phyloP scores from a whole-genome alignment of 2,797 vertebrate species.

The Parauchenoglanis ngamensis region DNA sequence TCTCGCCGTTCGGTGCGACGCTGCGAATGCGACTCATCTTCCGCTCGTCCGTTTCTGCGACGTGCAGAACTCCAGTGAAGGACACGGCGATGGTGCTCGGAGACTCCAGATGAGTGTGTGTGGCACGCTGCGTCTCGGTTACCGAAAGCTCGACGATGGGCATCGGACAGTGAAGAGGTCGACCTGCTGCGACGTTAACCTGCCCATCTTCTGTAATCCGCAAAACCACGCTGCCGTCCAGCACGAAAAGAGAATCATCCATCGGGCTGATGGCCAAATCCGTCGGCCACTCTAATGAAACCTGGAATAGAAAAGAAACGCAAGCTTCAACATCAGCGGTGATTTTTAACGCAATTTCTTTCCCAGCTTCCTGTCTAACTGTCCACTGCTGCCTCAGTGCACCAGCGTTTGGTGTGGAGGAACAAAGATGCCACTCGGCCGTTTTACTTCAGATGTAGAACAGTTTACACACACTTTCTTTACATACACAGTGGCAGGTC shows the following conservation, averaged over 20 bases:
- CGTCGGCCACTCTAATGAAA: conserved; percentile 97
- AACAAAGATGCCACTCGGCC: too few species aligned
- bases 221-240: conserved; percentile 95
- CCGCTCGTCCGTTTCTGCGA: conserved; percentile 94
- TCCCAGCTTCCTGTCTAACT: background rate
- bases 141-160: conserved; percentile 81
- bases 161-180: conserved; percentile 92
- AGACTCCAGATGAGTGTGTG: conserved; percentile 89
- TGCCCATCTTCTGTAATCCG: conserved; percentile 94
- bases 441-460: background rate
- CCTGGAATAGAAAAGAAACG: conserved; percentile 68
- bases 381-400: background rate
- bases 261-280: conserved; percentile 94
- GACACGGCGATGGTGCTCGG: conserved; percentile 91
- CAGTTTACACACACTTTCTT: background rate
- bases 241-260: conserved; percentile 95
- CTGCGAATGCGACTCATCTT: conserved; percentile 93
- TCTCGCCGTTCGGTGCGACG: conserved; percentile 93
- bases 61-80: conserved; percentile 89
- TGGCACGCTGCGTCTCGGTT: conserved; percentile 81
- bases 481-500: background rate
- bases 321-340: background rate
- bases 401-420: too few species aligned
- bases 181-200: conserved; percentile 91
- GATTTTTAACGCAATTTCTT: background rate